Evolutionary conservation across 1,140 invertebrate species (phyloP).

Genomic region (Cataglyphis hispanica): DNA sequence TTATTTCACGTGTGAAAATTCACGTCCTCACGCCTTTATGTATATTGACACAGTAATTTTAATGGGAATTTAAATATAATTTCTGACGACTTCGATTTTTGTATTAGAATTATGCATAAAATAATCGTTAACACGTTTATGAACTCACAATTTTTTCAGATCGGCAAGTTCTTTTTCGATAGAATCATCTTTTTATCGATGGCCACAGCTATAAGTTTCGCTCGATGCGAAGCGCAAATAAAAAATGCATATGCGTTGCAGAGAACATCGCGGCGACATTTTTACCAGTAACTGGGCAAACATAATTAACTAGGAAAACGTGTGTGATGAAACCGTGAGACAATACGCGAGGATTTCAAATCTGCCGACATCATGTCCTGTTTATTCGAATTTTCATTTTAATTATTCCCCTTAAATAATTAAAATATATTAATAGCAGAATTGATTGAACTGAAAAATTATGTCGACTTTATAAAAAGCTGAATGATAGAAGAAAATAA

Average conservation of each 20-base stretch:
- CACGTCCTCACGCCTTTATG: too few relatives aligned
- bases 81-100: neutral
- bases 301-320: conserved; percentile 11
- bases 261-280: neutral
- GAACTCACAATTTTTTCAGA: too few relatives aligned
- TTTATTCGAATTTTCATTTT: neutral
- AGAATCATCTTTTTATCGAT: neutral
- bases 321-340: neutral
- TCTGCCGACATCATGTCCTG: neutral
- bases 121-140: neutral
- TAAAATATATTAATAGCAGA: neutral
- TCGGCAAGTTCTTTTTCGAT: too few relatives aligned
- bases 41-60: too few relatives aligned
- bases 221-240: neutral
- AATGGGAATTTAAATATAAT: neutral
- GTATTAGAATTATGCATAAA: neutral
- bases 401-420: neutral
- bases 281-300: neutral
- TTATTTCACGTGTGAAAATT: too few relatives aligned
- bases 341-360: neutral
- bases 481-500: neutral
- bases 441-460: too few relatives aligned
- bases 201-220: neutral
- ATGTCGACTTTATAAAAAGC: neutral
- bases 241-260: neutral